Evolutionary conservation across 2,888 invertebrate genomes (phyloP).

Genomic region (Spodoptera exigua): DNA sequence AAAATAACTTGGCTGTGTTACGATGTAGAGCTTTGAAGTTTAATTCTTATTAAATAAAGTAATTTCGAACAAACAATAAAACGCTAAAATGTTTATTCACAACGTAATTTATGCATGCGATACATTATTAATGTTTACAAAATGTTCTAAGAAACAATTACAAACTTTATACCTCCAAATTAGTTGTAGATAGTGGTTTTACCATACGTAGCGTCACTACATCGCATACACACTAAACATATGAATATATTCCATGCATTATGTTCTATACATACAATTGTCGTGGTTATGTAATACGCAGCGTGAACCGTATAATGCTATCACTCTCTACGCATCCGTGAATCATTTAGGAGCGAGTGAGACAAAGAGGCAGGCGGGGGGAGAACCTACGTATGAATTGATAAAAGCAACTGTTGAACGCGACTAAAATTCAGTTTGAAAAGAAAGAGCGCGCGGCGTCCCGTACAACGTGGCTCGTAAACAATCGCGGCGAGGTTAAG

Average conservation of each 20-base stretch:
- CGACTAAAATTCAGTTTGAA: constrained; percentile 85
- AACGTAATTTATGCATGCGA: too few species aligned
- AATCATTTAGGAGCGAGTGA: constrained; percentile 71
- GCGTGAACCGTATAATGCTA: constrained; percentile 67
- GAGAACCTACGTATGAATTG: constrained; percentile 79
- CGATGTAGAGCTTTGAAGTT: too few species aligned
- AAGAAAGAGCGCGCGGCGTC: constrained; percentile 74
- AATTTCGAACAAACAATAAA: too few species aligned
- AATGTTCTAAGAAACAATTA: too few species aligned
- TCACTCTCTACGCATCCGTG: constrained; percentile 70
- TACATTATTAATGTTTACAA: too few species aligned
- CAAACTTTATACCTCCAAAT: too few species aligned
- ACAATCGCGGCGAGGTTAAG: constrained; percentile 78
- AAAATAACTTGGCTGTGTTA: too few species aligned
- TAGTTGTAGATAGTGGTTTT: constrained; percentile 28
- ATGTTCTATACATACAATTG: constrained; percentile 64
- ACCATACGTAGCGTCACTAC: constrained; percentile 47
- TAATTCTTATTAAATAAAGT: too few species aligned
- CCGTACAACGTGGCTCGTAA: constrained; percentile 67
- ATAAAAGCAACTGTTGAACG: constrained; percentile 87
- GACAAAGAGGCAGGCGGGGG: constrained; percentile 74
- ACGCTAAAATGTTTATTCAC: too few species aligned
- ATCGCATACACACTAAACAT: constrained; percentile 18
- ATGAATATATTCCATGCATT: constrained; percentile 67
- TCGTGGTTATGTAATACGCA: constrained; percentile 69